A percentile compares a stretch with the other conserved stretches of the same genome.
phyloP scores from a whole-genome alignment of 2,797 vertebrate species.

The Thamnophis elegans region DNA sequence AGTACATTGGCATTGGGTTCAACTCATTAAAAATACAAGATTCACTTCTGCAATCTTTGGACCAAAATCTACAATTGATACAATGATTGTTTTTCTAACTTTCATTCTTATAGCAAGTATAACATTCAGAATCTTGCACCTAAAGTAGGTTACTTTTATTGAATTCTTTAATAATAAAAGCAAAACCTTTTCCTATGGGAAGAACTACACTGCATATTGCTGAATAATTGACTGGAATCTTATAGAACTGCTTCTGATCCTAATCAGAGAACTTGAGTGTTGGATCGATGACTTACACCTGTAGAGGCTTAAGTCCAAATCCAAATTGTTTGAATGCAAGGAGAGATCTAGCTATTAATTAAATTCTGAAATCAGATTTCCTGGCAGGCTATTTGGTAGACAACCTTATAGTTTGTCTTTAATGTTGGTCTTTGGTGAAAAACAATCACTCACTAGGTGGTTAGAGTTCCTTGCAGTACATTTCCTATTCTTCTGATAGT shows the following conservation, averaged over 20 bases:
- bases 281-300: neutral
- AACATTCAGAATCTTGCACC: neutral
- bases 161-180: neutral
- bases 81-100: neutral
- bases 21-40: neutral
- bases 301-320: neutral
- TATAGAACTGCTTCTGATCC: neutral
- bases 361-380: neutral
- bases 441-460: neutral
- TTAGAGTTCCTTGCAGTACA: neutral
- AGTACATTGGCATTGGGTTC: neutral
- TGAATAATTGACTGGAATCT: neutral
- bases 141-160: neutral
- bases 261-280: neutral
- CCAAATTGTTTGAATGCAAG: too few relatives aligned
- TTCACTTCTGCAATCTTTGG: neutral
- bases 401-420: neutral
- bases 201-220: neutral
- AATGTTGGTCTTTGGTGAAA: neutral
- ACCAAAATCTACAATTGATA: neutral
- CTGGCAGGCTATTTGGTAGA: neutral
- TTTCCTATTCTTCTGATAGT: neutral
- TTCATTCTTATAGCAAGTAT: neutral
- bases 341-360: neutral
- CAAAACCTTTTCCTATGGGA: fast-evolving